These are phyloP conservation scores for Terrapene triunguis DNA, from an alignment of 2,113 vertebrate species.

Conservation along the genomic window DNA sequence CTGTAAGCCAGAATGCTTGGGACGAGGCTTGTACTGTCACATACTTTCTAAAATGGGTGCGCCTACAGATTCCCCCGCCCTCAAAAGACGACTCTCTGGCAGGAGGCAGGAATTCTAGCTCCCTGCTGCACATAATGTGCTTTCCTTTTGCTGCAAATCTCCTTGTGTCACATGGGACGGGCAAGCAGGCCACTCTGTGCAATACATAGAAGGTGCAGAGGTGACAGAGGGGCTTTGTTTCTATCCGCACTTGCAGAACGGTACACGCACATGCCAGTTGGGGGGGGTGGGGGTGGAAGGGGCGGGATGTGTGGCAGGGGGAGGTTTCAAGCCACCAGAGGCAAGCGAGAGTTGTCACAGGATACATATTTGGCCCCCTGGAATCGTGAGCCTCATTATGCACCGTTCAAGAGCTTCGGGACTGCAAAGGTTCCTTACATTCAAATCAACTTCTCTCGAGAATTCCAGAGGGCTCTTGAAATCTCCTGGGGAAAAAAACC, in stretches of 20 bases:
- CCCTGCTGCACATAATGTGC: not conserved
- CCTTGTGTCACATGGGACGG: not conserved
- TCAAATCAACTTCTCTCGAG: not conserved
- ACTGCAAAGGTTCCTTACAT: not conserved
- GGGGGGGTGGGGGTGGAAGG: not conserved
- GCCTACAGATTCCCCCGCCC: not conserved
- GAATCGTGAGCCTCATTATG: not conserved
- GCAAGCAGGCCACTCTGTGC: not conserved
- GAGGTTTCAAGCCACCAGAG: not conserved
- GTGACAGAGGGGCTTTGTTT: not conserved
- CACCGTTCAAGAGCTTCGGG: not conserved
- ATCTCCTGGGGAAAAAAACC: not conserved
- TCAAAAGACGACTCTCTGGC: not conserved
- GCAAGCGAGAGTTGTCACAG: not conserved
- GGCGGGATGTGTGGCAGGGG: not conserved
- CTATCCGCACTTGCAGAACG: not conserved
- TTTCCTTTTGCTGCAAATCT: rapidly evolving
- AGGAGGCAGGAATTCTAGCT: not conserved
- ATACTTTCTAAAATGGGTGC: not conserved
- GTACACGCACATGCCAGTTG: rapidly evolving
- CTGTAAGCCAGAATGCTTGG: not conserved
- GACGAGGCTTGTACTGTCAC: rapidly evolving
- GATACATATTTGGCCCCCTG: not conserved
- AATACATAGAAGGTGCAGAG: rapidly evolving
- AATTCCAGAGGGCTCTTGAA: not conserved